Evolutionary conservation across 2,797 vertebrate species (phyloP), one percentile per base, ranked within the genome.

Genomic region (Myotis findleyi): DNA sequence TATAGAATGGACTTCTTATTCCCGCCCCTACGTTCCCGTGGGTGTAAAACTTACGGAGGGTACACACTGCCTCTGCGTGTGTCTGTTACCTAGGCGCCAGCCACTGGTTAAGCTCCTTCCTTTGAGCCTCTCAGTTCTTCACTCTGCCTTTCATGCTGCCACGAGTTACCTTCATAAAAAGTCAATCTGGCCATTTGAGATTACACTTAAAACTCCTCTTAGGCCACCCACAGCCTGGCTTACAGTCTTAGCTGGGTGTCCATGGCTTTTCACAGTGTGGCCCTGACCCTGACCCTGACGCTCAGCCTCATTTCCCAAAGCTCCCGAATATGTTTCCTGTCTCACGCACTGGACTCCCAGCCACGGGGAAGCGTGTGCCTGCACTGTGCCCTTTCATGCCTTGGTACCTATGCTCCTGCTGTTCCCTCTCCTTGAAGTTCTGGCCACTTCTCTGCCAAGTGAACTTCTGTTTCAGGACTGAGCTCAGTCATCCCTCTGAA

Each of bases 391-490:
- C 51, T 55, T 93, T 91, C 23, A 2, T 75, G 47, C 47, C 36
- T 71, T 14, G n/a, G 6, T 62, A 20, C 57, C 41, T 82, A 0
- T 10, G 27, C 38, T 73, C 55, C 41, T 90, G 36, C 69, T 51
- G 16, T 53, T 51, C 25, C 72, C 18, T 59, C 14, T 72, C 2
- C 49, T 92, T 83, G 84, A 84, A 84, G 66, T 90, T 93, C 75
- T 87, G 57, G 36, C 47, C 75, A 53, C 36, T 77, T 88, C 20
- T 85, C 21, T 93, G 68, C 53, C 30, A 84, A 27, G 41, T 86
- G 77, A 94, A 72, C 33, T 76, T 76, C 57, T 84, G 53, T 80
- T 79, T 92, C 66, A 81, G 77, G 30, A 66, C 51, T 38, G 36
- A 89, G 17, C 25, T 59, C 69, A 66, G 1, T 73, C 51, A 21